These are phyloP conservation scores for Calliphora vicina DNA, from an alignment of 1,140 invertebrate genomes.

Conservation along the genomic window DNA sequence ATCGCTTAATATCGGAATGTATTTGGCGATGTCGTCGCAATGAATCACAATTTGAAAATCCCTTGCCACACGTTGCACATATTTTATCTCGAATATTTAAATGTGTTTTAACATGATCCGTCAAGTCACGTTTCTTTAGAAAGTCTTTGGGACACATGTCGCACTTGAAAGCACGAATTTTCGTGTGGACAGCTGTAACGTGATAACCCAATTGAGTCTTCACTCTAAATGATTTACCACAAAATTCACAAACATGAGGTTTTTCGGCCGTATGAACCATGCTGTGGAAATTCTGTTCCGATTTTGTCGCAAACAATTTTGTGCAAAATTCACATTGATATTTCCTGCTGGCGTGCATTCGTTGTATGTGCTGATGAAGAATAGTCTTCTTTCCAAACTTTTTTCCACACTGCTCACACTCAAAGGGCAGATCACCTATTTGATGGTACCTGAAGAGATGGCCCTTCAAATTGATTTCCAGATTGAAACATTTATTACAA, in stretches of 20 bases:
- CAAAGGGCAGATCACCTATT: slow-evolving; percentile 53
- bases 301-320: slow-evolving; percentile 46
- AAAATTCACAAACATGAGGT: slow-evolving; percentile 53
- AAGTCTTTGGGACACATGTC: slow-evolving; percentile 59
- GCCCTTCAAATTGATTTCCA: slow-evolving; percentile 48
- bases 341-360: slow-evolving; percentile 48
- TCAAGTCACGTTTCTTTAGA: slow-evolving; percentile 48
- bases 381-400: slow-evolving; percentile 46
- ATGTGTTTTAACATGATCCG: slow-evolving; percentile 55
- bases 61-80: slow-evolving; percentile 53
- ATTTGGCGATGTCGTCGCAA: slow-evolving; percentile 56
- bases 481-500: slow-evolving; percentile 45
- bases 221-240: slow-evolving; percentile 55
- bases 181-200: slow-evolving; percentile 52
- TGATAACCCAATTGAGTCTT: slow-evolving; percentile 51
- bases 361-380: slow-evolving; percentile 44
- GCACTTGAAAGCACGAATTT: slow-evolving; percentile 54
- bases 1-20: slow-evolving; percentile 55
- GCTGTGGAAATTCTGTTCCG: slow-evolving; percentile 47
- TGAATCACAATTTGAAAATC: slow-evolving; percentile 53
- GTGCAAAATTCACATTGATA: slow-evolving; percentile 50
- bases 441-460: slow-evolving; percentile 52
- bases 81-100: slow-evolving; percentile 58
- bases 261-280: slow-evolving; percentile 51
- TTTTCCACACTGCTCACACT: slow-evolving; percentile 48